These are phyloP conservation scores for Spizaetus ornatus DNA, from an alignment of 2,113 vertebrate genomes.

Conservation along the genomic window DNA sequence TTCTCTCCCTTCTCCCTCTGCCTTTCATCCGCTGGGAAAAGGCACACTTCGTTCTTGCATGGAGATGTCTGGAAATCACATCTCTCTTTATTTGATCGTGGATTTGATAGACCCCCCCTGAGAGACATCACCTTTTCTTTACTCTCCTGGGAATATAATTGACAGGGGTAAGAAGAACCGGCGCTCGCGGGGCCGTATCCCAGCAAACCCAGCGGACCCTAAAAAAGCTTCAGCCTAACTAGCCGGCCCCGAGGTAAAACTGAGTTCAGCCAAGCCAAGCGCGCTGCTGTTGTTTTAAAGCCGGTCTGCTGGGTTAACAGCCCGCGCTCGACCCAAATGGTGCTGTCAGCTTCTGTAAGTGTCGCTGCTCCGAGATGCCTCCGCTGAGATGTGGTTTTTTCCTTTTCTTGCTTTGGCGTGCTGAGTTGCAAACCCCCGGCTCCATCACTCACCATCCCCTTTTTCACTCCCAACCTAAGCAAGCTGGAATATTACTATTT, in stretches of 20 bases:
- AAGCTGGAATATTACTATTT: not conserved
- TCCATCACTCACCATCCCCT: not conserved
- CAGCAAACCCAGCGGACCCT: not conserved
- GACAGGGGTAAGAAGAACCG: not conserved
- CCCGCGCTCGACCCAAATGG: not conserved
- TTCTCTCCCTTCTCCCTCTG: not conserved
- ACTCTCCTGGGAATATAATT: not conserved
- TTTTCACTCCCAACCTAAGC: not conserved
- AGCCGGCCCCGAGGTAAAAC: not conserved
- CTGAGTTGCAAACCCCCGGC: not conserved
- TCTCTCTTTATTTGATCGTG: not conserved
- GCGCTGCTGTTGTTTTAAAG: not conserved
- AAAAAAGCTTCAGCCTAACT: not conserved
- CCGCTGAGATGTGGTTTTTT: accelerated
- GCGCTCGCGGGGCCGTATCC: accelerated
- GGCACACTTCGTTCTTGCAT: accelerated
- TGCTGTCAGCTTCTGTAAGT: not conserved
- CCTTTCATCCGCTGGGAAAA: not conserved
- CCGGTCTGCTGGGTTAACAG: not conserved
- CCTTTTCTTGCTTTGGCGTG: not conserved
- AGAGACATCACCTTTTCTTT: not conserved
- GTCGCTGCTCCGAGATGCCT: not conserved
- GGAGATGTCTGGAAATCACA: not conserved
- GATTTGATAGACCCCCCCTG: not conserved
- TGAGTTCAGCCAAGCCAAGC: not conserved